Percentiles rank a stretch among this genome's conserved stretches.
Evolutionary conservation across 2,113 vertebrate species (phyloP).

Genomic region (Stigmatopora nigra): DNA sequence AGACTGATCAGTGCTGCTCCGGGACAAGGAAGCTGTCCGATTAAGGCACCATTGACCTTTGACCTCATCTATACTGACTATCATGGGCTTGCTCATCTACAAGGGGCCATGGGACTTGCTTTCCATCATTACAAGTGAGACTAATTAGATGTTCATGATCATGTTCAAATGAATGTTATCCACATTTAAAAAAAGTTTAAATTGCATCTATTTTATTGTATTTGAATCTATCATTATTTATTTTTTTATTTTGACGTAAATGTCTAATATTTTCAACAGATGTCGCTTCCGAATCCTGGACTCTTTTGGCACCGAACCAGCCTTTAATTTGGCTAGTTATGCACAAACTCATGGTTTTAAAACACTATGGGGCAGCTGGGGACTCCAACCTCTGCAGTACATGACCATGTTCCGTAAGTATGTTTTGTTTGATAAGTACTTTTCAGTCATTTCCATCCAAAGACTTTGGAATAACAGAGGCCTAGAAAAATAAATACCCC

Average conservation of each 20-base stretch:
- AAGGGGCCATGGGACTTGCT: constrained; percentile 64
- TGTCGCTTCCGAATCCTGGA: constrained; percentile 68
- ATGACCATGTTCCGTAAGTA: constrained; percentile 73
- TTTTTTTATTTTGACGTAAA: not conserved
- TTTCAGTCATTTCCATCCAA: no score
- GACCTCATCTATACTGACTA: constrained; percentile 72
- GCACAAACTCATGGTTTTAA: constrained; percentile 51
- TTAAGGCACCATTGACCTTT: constrained; percentile 60
- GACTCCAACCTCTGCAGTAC: constrained; percentile 63
- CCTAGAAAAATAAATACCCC: no score
- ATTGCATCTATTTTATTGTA: not conserved
- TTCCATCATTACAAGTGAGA: constrained; percentile 63
- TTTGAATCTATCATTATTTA: not conserved
- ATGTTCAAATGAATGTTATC: no score
- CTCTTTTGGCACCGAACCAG: constrained; percentile 69
- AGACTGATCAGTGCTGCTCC: constrained; percentile 67
- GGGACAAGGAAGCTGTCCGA: constrained; percentile 64
- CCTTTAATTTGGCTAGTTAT: constrained; percentile 62
- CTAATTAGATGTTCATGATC: not conserved
- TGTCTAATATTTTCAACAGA: constrained; percentile 33
- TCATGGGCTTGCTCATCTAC: constrained; percentile 63
- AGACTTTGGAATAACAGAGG: no score
- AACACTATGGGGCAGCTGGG: constrained; percentile 69
- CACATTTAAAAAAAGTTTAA: not conserved
- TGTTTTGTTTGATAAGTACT: not conserved